These are phyloP conservation scores for Dasyornis broadbenti DNA, from an alignment of 2,113 vertebrate genomes.

Conservation along the genomic window DNA sequence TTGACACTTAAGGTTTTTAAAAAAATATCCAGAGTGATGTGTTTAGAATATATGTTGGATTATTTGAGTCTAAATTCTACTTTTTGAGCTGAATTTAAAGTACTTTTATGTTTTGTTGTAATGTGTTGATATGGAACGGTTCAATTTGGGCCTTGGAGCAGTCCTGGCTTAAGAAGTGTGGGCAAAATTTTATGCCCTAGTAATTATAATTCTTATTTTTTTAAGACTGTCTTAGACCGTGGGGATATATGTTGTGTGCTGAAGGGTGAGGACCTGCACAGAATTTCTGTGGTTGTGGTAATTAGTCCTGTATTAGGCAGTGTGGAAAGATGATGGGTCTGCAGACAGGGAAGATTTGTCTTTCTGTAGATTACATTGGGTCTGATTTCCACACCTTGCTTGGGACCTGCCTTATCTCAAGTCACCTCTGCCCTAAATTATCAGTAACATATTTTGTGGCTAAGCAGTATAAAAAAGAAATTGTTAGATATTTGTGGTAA, in stretches of 20 bases:
- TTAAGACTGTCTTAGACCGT: not conserved
- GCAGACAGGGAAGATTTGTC: not conserved
- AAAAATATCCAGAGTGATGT: not conserved
- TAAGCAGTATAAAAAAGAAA: not conserved
- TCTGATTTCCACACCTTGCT: not conserved
- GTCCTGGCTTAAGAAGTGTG: rapidly evolving
- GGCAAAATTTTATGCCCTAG: not conserved
- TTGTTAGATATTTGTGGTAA: not conserved
- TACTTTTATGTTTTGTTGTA: not conserved
- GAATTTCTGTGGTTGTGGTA: not conserved
- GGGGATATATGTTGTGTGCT: not conserved
- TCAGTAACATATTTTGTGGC: not conserved
- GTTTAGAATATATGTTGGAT: not conserved
- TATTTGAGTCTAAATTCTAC: not conserved
- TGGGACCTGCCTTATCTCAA: not conserved
- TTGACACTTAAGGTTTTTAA: not conserved
- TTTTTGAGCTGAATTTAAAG: not conserved
- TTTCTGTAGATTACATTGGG: not conserved
- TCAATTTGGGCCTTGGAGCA: not conserved
- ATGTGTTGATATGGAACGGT: not conserved
- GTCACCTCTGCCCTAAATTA: not conserved
- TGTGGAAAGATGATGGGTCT: rapidly evolving
- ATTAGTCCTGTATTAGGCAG: not conserved
- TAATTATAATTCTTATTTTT: not conserved
- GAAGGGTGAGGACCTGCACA: not conserved